phyloP scores from a whole-genome alignment of 2,113 vertebrate genomes.

The Junco hyemalis region DNA sequence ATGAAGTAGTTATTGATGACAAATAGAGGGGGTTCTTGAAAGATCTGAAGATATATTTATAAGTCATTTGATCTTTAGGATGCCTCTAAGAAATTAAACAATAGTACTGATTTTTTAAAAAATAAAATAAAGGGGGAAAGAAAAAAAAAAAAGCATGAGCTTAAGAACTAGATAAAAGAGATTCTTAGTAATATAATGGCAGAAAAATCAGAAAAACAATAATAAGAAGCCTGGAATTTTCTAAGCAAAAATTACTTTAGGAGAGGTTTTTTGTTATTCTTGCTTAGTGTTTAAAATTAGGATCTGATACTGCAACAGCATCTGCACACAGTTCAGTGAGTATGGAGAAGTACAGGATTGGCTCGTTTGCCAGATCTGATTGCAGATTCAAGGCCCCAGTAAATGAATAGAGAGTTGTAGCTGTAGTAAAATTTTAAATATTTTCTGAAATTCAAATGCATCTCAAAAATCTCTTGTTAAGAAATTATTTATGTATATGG shows the following conservation, averaged over 20 bases:
- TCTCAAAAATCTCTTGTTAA: background rate
- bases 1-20: background rate
- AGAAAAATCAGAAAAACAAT: background rate
- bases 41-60: background rate
- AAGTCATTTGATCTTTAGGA: background rate
- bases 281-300: constrained; percentile 40
- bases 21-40: background rate
- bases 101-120: background rate
- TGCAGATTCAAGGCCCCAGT: constrained; percentile 15
- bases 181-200: background rate
- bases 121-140: rapidly evolving
- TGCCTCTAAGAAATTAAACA: background rate
- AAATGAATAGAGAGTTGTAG: background rate
- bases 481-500: background rate
- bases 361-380: constrained; percentile 3
- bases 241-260: background rate
- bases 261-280: background rate
- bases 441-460: background rate
- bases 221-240: constrained; percentile 5
- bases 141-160: background rate
- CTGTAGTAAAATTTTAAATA: background rate
- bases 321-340: constrained; percentile 7
- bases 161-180: background rate
- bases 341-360: constrained; percentile 2
- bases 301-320: constrained; percentile 20